Conservation (phyloP, 2,797 vertebrate species). For the Gymnocypris eckloni region DNA sequence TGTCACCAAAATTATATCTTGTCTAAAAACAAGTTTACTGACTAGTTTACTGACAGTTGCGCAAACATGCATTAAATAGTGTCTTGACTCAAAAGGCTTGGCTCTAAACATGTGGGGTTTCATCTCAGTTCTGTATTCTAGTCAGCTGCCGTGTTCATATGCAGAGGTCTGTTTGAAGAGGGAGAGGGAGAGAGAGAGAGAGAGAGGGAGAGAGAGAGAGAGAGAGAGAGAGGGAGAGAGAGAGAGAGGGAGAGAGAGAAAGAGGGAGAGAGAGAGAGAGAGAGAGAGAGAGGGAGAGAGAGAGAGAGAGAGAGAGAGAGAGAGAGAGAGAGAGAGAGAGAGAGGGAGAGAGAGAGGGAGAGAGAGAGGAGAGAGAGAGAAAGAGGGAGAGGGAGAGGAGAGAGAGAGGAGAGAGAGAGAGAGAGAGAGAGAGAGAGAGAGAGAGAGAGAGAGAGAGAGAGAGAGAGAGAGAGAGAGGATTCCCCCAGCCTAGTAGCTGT, state of each 20-base stretch:
- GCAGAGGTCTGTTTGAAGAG: conserved; percentile 11
- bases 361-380: neutral
- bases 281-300: too few relatives aligned
- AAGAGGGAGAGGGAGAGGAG: neutral
- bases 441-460: conserved; percentile 4
- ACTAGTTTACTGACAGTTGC: neutral
- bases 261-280: too few relatives aligned
- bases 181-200: neutral
- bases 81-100: neutral
- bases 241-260: neutral
- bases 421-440: neutral
- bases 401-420: neutral
- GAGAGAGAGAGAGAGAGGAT: conserved; percentile 2
- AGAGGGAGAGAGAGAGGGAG: neutral
- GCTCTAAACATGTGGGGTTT: neutral
- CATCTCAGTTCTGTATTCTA: neutral
- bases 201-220: neutral
- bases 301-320: too few relatives aligned
- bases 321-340: too few relatives aligned
- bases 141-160: neutral
- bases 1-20: neutral
- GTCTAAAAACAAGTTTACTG: neutral
- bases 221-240: conserved; percentile 1
- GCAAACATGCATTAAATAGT: neutral
- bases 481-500: conserved; percentile 33